Evolutionary conservation across 2,113 vertebrate species (phyloP).

Genomic region (Egretta garzetta): DNA sequence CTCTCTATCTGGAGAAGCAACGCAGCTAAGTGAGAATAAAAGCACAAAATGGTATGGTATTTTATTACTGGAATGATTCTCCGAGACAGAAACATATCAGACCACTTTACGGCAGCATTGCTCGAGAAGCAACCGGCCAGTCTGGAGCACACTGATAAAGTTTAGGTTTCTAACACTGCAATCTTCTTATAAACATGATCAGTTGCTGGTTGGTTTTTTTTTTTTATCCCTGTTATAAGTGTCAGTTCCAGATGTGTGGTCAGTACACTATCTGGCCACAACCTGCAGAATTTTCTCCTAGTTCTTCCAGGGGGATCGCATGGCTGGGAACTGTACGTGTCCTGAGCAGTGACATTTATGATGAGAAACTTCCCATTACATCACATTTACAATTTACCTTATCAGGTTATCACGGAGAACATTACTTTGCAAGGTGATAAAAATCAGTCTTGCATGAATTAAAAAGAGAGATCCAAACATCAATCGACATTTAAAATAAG

Average conservation of each 20-base stretch:
- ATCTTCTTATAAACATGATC: not conserved
- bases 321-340: not conserved
- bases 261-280: not conserved
- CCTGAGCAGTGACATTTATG: not conserved
- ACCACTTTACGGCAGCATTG: not conserved
- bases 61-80: not conserved
- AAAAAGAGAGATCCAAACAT: not conserved
- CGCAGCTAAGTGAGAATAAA: not conserved
- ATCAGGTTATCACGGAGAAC: not conserved
- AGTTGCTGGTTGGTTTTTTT: not conserved
- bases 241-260: not conserved
- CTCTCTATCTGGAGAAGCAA: not conserved
- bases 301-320: not conserved
- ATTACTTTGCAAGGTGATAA: not conserved
- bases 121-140: not conserved
- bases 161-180: not conserved
- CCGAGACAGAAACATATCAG: not conserved
- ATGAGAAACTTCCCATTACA: not conserved
- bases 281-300: not conserved
- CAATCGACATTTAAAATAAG: not conserved
- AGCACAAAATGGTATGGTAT: rapidly evolving
- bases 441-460: not conserved
- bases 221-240: not conserved
- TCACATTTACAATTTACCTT: not conserved
- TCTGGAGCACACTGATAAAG: not conserved